Evolutionary conservation across 2,797 vertebrate genomes (phyloP), one percentile per base, ranked within the genome.

Genomic region (Aotus griseimembra): DNA sequence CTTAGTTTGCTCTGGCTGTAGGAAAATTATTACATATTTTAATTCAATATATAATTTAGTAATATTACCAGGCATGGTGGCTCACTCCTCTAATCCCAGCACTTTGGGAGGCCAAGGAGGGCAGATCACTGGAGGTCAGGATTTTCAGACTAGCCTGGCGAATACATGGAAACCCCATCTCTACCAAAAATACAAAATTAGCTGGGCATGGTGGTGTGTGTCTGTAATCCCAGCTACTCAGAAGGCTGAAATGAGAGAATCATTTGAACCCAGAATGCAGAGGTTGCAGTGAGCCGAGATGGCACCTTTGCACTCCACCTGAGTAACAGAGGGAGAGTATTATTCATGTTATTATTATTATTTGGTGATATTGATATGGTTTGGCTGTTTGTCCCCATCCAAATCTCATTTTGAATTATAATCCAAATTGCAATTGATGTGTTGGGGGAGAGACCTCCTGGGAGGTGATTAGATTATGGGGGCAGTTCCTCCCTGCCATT

Each of bases 71-170:
- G 64, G 7, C 0, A 0, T 0, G 3, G 15, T 67, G 33, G 7
- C 64, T 67, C 64, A 19, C 1, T 2, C 15, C 15, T 67, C 7
- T n/a, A 19, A 67, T 19, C 33, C 30, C 64, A 67, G 64, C 64
- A 19, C 64, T 67, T 67, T 0, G 0, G 64, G 33, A 9, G 14
- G 15, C 30, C 1, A 0, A 67, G 33, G 61, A 33, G 4, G 61
- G 15, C 15, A 17, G 1, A n/a, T n/a, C 15, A n/a, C 61, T 17
- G 3, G 14, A 67, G 61, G 33, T 67, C 15, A 33, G 61, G 30
- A 64, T 64, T 64, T 64, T 33, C 61, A 64, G 61, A 67, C 64
- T 17, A 67, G 15, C 64, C 15, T 67, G 33, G 33, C 64, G 15
- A 67, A 19, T 15, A 9, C 17, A 4, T 1, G 7, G 30, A 67